Conservation (phyloP, 2,113 vertebrate species). For the Pampusana beccarii region DNA sequence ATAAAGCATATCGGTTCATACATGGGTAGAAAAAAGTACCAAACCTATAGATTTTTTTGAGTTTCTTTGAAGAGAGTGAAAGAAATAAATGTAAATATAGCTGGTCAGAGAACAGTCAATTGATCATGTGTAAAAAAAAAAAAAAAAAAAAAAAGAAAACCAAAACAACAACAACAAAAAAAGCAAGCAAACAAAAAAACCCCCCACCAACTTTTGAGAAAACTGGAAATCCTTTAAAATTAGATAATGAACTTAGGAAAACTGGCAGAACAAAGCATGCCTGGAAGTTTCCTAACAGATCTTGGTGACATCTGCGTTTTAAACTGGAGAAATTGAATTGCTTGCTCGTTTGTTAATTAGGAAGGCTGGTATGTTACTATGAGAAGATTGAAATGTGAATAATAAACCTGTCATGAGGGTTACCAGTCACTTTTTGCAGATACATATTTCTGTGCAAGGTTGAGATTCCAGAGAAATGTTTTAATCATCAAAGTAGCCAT, state of each 20-base stretch:
- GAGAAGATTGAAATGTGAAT: background rate
- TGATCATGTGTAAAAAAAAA: background rate
- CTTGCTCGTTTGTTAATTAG: slow-evolving; percentile 12
- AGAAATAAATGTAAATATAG: background rate
- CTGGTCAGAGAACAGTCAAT: background rate
- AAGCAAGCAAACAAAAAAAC: background rate
- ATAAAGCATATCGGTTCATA: background rate
- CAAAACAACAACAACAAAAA: background rate
- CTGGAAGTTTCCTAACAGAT: slow-evolving; percentile 4
- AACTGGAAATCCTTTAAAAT: background rate
- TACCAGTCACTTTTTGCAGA: background rate
- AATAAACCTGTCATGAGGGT: background rate
- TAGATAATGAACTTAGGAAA: background rate
- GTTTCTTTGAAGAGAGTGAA: background rate
- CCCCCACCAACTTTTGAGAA: background rate
- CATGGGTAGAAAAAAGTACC: background rate
- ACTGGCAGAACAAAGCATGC: background rate
- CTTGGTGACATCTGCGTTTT: slow-evolving; percentile 1
- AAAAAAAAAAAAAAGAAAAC: too few species aligned
- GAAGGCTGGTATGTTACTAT: background rate
- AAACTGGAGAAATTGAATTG: background rate
- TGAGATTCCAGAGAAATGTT: background rate
- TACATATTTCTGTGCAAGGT: background rate
- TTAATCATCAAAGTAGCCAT: background rate
- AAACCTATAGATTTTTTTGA: background rate